Evolutionary conservation across 2,797 vertebrate genomes (phyloP), one percentile per base, ranked within the genome.

Genomic region (Natrix natrix): DNA sequence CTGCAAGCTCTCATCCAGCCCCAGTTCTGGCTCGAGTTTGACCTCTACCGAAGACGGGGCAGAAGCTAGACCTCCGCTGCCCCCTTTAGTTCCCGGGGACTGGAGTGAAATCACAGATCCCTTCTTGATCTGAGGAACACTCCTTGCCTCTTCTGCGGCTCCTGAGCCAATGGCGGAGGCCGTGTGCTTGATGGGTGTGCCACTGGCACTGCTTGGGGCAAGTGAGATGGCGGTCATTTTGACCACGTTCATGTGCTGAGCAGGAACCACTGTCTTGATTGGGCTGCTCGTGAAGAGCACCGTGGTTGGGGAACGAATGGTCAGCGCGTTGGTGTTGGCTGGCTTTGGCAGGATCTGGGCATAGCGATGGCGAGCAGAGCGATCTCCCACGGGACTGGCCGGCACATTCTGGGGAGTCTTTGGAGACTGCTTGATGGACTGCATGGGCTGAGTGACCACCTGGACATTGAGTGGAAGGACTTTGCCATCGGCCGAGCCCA

Each of bases 331-430:
- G 93, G 98, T 98, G 95, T 98, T 98, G 17, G 98, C 98, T 94
- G 99, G 99, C 97, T 99, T 99, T 92, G 99, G 99, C 89, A 99
- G 96, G 96, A 99, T 99, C 97, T 99, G 99, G 0, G 98, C 98
- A 78, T 99, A 99, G 66, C 99, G 99, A 95, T 99, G 99, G 52
- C 99, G 98, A 90, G 98, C 98, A 88, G 98, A 98, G 94, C 99
- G 99, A 95, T 99, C 99, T 37, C 98, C 98, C 4, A 97, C 97
- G 0, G 99, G 98, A 95, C 98, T 99, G 94, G 98, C 97, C 0
- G 98, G 97, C 92, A 98, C 96, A 1, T 98, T 99, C 97, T 98
- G 99, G n/a, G 98, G 97, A 74, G 98, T 98, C 98, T 99, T 99
- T 96, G 98, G 98, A 95, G 98, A 98, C 97, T 98, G 99, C 95